These are phyloP conservation scores for Gymnothorax javanicus DNA, from an alignment of 2,797 vertebrate species.

Conservation along the genomic window DNA sequence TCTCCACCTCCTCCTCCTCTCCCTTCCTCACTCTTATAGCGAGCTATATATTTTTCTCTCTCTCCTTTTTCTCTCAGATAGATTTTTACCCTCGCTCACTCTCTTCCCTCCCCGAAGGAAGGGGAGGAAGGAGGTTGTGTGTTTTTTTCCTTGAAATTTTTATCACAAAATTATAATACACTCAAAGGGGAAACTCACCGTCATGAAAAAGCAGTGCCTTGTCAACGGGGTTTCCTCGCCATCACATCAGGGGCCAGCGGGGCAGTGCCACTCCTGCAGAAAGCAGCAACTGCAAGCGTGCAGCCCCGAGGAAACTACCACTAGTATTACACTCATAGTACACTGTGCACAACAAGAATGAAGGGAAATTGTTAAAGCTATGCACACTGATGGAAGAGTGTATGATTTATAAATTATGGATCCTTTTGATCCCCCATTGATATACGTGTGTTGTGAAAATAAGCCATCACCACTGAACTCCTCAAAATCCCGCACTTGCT, in stretches of 20 bases:
- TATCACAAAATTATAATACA: slow-evolving; percentile 99
- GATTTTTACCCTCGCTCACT: slow-evolving; percentile 82
- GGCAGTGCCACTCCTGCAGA: slow-evolving; percentile 75
- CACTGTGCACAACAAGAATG: slow-evolving; percentile 23
- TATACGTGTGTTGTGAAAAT: slow-evolving; percentile 10
- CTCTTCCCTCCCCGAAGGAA: slow-evolving; percentile 92
- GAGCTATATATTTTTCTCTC: slow-evolving; percentile 80
- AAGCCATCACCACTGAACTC: slow-evolving; percentile 6
- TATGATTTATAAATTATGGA: neutral
- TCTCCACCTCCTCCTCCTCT: slow-evolving; percentile 79
- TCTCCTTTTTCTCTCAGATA: slow-evolving; percentile 84
- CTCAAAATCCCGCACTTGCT: neutral
- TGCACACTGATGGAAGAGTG: slow-evolving; percentile 11
- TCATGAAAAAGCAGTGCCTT: slow-evolving; percentile 99
- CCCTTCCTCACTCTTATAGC: slow-evolving; percentile 90
- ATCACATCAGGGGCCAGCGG: slow-evolving; percentile 97
- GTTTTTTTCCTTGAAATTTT: slow-evolving; percentile 99
- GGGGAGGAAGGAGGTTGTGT: slow-evolving; percentile 95
- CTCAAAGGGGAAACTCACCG: slow-evolving; percentile 99
- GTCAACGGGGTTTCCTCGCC: slow-evolving; percentile 99
- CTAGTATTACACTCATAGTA: slow-evolving; percentile 20
- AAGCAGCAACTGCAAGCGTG: slow-evolving; percentile 65
- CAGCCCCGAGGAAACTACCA: slow-evolving; percentile 42
- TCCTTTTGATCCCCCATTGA: neutral
- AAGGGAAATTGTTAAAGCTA: slow-evolving; percentile 33